Conservation (phyloP, 2,888 invertebrate genomes). For the Drosophila trichaetosa region DNA sequence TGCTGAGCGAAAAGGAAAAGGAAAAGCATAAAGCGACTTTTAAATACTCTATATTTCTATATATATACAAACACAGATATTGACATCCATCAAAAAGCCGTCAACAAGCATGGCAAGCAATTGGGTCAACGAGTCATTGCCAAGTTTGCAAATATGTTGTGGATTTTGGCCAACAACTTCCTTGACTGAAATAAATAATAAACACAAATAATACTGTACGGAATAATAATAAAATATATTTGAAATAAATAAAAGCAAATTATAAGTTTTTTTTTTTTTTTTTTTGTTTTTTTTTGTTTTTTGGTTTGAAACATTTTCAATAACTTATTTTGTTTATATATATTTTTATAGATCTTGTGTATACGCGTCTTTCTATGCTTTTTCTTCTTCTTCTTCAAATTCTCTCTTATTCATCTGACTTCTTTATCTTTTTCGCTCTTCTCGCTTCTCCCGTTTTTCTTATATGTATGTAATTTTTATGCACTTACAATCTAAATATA, state of each 20-base stretch:
- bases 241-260: conserved; percentile 34
- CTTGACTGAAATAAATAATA: conserved; percentile 10
- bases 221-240: conserved; percentile 28
- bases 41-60: conserved; percentile 21
- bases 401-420: conserved; percentile 18
- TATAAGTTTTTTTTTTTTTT: conserved; percentile 33
- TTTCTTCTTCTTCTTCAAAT: conserved; percentile 18
- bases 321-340: conserved; percentile 61
- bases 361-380: conserved; percentile 16
- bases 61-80: too few species aligned
- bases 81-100: not conserved
- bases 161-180: not conserved
- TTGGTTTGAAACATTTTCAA: conserved; percentile 74
- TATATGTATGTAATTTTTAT: conserved; percentile 11
- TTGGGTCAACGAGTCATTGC: too few species aligned
- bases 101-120: not conserved
- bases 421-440: conserved; percentile 7
- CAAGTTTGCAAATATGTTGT: not conserved
- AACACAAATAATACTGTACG: conserved; percentile 7
- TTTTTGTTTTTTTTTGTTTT: conserved; percentile 25
- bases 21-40: conserved; percentile 3
- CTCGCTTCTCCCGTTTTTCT: conserved; percentile 1
- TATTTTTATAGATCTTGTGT: conserved; percentile 40
- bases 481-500: conserved; percentile 26
- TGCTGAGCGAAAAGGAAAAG: conserved; percentile 2